Evolutionary conservation across 2,888 invertebrate genomes (phyloP), one percentile per base, ranked within the genome.

Genomic region (Apodemia zela): DNA sequence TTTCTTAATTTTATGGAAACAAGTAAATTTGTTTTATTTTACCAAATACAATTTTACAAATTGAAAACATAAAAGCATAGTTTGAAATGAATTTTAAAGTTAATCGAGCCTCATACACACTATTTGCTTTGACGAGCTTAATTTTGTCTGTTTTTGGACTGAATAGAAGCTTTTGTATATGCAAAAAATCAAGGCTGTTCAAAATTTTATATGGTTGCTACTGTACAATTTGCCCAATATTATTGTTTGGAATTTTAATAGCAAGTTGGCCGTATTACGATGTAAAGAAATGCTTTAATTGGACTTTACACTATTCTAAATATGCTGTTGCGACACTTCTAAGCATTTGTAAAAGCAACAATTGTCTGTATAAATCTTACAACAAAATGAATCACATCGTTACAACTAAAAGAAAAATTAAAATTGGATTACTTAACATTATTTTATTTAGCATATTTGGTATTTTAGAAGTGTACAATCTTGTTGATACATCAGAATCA

Each of bases 221-320:
- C 6, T 58, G 62, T 35, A 25, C 35, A 1, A 4, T 47, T 4
- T 62, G 62, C 11, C 45, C 47, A 13, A 59, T 58, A 15, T 8
- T 47, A 6, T 35, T 5, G 7, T 59, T 62, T 21, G 45, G 13
- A 3, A 47, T 63, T 59, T 29, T 63, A 59, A 33, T 63, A 8
- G 45, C 59, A 11, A 33, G 58, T 35, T 63, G 62, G 58, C 29
- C 45, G 15, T n/a, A 13, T 2, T 5, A 59, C 15, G 33, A 59
- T 18, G 62, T 33, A 7, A 63, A 63, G 18, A 63, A 45, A 15
- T 33, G 33, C 1, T 58, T 63, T 2, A 63, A 58, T 45, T 62
- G 58, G 57, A 45, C 45, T 3, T 18, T 58, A 5, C 57, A 58
- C 29, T 45, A 18, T n/a, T 13, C 47, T 3, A 62, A 62, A 45